A percentile compares a stretch with the other conserved stretches of the same genome.
phyloP scores from a whole-genome alignment of 2,113 vertebrate species.

The Ardeotis arabs region DNA sequence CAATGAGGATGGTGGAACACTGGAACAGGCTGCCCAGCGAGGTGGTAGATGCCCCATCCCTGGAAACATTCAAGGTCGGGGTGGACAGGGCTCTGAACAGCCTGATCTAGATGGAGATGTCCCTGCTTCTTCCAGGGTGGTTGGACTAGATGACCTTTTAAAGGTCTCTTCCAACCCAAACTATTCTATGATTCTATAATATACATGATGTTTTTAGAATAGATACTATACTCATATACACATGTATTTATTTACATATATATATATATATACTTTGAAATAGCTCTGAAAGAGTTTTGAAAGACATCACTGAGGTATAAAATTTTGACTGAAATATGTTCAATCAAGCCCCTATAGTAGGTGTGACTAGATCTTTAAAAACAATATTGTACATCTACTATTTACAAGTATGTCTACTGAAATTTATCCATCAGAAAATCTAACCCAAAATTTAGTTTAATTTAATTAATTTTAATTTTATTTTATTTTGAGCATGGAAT shows the following conservation, averaged over 20 bases:
- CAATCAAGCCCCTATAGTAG: neutral
- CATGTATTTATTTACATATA: neutral
- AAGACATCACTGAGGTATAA: fast-evolving
- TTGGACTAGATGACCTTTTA: no score
- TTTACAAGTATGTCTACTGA: neutral
- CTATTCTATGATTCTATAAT: neutral
- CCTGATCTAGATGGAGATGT: no score
- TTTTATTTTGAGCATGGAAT: neutral
- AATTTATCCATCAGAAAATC: neutral
- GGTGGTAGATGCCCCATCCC: no score
- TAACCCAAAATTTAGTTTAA: neutral
- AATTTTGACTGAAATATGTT: neutral
- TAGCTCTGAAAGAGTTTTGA: neutral
- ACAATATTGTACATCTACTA: fast-evolving
- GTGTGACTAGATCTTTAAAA: neutral
- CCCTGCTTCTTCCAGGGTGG: no score
- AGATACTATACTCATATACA: neutral
- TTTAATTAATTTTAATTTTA: neutral
- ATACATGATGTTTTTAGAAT: neutral
- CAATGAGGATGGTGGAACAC: no score
- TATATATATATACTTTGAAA: neutral
- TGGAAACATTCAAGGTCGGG: no score
- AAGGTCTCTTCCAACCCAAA: no score
- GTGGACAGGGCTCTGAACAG: no score
- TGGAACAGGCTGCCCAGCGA: no score